Base-by-base conservation (phyloP, 1,140 invertebrate species). In the Danaus melanippus region DNA sequence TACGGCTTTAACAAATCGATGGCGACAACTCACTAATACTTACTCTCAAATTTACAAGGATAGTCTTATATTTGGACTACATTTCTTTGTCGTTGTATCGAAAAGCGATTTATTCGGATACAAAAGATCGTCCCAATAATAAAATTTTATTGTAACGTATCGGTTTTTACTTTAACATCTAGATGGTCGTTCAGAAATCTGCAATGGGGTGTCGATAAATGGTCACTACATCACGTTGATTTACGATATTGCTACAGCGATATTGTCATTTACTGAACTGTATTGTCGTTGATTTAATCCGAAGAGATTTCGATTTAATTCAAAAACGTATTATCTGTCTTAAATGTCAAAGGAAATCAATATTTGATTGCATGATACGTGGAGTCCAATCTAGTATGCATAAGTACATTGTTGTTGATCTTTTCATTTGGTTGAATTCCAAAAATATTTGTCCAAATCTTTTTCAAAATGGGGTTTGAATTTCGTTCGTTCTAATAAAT, bases 391-490 rank as follows among this genome's bases (percentile, higher is more conserved):
- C 39, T 32, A 46, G 53, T 52, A 52, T 60, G 66, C 67, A 78
- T 76, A 78, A 76, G 63, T 76, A 78, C 71, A 63, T 64, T 60
- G 60, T 58, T 74, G 76, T 80, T 66, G 77, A 80, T 75, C 70
- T 51, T 62, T 32, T 32, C 21, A 32, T 32, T 32, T 32, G 21
- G 21, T 32, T 32, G 21, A 32, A 32, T 32, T 32, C 21, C 21
- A 32, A 32, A 5, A 32, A 32, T 32, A 7, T 32, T 32, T 32
- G 21, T 32, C 21, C 21, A 32, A 32, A 3, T 7, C 6, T 32
- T 32, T 32, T 32, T 7, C 6, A 32, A 1, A 32, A 0, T 32
- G 0, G 6, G 21, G 6, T 32, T 32, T 32, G 5, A 32, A 32
- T 32, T 32, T 32, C 21, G 2, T 32, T 32, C 21, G 6, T 32